Base-by-base conservation (phyloP, 2,888 invertebrate genomes). In the Amphimallon solstitiale region DNA sequence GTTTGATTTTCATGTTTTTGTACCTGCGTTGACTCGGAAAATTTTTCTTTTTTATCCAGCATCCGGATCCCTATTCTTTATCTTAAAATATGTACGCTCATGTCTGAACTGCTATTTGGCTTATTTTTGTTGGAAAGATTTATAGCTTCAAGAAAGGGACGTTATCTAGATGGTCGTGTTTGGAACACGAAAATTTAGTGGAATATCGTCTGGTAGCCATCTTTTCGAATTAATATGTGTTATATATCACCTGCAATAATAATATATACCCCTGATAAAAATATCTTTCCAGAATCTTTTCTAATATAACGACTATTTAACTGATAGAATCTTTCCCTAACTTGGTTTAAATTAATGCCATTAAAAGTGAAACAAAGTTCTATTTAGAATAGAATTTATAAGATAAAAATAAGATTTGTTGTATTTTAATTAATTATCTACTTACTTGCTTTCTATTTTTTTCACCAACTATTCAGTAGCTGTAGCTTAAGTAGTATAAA, bases 71-170 rank as follows among this genome's bases (percentile, higher is more conserved):
- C 40, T 40, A 38, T 62, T 40, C 51, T 51, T 62, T 62, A 62
- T 51, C 62, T 62, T 62, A 62, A 62, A 62, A 62, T 62, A 62
- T 62, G 62, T 62, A 62, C 51, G 62, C 29, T 62, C 51, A 62
- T 49, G 51, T 62, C 40, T 62, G 21, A 49, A 49, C 62, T 62
- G 6, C 21, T 62, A 62, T 51, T 49, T 49, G 51, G 62, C 51
- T 51, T 62, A 62, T 62, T 62, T 62, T 62, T 37, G 4, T 23
- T 35, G 49, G 14, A 21, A 14, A 17, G 51, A 62, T 62, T 62
- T 62, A 62, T 62, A 43, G 43, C 56, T 12, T 7, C 23, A 29
- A 21, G 38, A 43, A 38, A 17, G 17, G 15, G 48, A 62, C 51
- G 46, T 62, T 49, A 62, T 62, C 62, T 12, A 17, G 51, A 62